Conservation (phyloP, 2,113 vertebrate genomes). For the Eleginops maclovinus region DNA sequence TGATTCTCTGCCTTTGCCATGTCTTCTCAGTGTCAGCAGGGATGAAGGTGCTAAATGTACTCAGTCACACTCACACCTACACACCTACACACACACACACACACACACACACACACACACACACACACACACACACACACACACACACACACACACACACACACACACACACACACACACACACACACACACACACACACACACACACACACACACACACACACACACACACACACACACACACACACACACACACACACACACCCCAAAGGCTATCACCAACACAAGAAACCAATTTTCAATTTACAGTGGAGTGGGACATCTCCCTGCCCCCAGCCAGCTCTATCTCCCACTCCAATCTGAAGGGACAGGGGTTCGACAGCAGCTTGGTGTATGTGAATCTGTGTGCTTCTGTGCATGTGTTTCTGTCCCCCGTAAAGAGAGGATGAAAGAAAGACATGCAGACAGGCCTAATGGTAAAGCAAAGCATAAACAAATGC, state of each 20-base stretch:
- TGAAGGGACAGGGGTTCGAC: conserved; percentile 60
- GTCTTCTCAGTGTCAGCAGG: conserved; percentile 58
- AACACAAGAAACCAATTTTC: conserved; percentile 83
- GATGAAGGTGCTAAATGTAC: conserved; percentile 69
- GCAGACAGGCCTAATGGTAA: not conserved
- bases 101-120: conserved; percentile 39
- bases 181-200: conserved; percentile 39
- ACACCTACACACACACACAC: conserved; percentile 5
- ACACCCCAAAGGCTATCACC: conserved; percentile 69
- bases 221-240: conserved; percentile 28
- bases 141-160: conserved; percentile 39
- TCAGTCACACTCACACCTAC: conserved; percentile 32
- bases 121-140: conserved; percentile 20
- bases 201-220: conserved; percentile 14
- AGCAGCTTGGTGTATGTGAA: conserved; percentile 53
- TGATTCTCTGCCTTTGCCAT: conserved; percentile 48
- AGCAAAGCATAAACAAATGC: not conserved
- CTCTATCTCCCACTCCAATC: conserved; percentile 69
- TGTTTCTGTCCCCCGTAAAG: conserved; percentile 25
- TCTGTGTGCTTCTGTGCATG: conserved; percentile 16
- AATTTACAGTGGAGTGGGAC: conserved; percentile 88
- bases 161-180: conserved; percentile 20
- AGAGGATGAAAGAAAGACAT: conserved; percentile 16
- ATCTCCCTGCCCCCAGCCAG: conserved; percentile 75
- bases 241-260: conserved; percentile 36